phyloP scores from a whole-genome alignment of 2,113 vertebrate genomes.

The Rhadina sibilatrix region DNA sequence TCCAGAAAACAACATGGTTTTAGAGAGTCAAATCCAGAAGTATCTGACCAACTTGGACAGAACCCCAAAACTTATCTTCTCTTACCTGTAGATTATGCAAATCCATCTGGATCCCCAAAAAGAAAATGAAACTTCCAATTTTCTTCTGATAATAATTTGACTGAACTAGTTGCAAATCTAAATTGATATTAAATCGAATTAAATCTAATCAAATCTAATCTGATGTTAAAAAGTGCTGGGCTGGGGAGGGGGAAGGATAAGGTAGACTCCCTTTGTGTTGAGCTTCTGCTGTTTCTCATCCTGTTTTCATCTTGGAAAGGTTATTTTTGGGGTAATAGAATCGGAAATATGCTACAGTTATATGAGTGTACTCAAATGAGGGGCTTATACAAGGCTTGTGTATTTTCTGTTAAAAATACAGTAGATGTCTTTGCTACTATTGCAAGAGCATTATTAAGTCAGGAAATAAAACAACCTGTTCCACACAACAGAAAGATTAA shows the following conservation, averaged over 20 bases:
- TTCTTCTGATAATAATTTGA: background rate
- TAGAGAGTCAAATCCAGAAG: background rate
- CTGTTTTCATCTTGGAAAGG: background rate
- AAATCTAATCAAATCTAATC: too few species aligned
- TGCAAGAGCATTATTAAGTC: background rate
- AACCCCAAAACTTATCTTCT: background rate
- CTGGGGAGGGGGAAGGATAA: background rate
- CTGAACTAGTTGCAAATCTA: background rate
- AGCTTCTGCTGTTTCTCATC: background rate
- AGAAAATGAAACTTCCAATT: background rate
- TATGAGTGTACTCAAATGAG: background rate
- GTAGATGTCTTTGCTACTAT: background rate
- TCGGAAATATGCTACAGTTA: background rate
- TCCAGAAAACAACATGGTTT: background rate
- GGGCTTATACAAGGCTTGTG: background rate
- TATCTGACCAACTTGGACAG: background rate
- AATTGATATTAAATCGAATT: background rate
- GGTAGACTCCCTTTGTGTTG: background rate
- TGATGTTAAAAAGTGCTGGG: background rate
- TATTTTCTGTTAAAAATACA: background rate
- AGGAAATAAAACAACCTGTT: background rate
- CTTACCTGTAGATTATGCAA: background rate
- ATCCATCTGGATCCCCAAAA: background rate
- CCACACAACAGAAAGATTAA: background rate
- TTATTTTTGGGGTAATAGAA: background rate